Percentiles rank a stretch among this genome's conserved stretches.
These are phyloP conservation scores for Enteromius afrohamiltoni DNA, from an alignment of 2,797 vertebrate genomes.

Conservation along the genomic window DNA sequence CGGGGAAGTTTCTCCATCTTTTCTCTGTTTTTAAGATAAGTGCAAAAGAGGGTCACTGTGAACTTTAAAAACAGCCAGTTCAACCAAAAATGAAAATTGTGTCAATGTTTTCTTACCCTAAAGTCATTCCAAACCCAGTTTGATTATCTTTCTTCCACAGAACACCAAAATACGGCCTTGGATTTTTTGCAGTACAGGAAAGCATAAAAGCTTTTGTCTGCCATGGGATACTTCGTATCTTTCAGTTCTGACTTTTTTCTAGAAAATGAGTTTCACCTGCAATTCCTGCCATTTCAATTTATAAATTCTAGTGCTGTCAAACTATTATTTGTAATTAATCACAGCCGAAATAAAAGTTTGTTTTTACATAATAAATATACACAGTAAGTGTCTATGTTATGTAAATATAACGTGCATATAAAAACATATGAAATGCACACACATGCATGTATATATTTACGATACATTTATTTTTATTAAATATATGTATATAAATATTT, in stretches of 20 bases:
- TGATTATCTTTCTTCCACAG: background rate
- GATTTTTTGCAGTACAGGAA: background rate
- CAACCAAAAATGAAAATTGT: background rate
- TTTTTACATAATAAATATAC: too few relatives aligned
- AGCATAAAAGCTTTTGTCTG: background rate
- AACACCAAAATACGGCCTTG: background rate
- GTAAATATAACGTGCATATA: background rate
- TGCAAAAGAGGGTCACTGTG: background rate
- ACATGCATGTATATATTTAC: too few relatives aligned
- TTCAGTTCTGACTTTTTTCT: background rate
- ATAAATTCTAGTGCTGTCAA: background rate
- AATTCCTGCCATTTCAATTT: too few relatives aligned
- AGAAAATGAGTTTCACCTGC: background rate
- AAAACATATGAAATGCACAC: background rate
- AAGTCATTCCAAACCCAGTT: background rate
- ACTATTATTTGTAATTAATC: too few relatives aligned
- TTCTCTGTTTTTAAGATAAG: conserved; percentile 27
- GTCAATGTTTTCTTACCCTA: background rate
- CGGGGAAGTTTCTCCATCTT: background rate
- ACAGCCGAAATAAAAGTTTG: too few relatives aligned
- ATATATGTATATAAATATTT: too few relatives aligned
- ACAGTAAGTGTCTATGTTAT: background rate
- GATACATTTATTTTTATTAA: too few relatives aligned
- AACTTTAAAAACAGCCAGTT: background rate
- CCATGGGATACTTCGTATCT: background rate